These are phyloP conservation scores for Metalampra italica DNA, from an alignment of 2,888 invertebrate species.

Conservation along the genomic window DNA sequence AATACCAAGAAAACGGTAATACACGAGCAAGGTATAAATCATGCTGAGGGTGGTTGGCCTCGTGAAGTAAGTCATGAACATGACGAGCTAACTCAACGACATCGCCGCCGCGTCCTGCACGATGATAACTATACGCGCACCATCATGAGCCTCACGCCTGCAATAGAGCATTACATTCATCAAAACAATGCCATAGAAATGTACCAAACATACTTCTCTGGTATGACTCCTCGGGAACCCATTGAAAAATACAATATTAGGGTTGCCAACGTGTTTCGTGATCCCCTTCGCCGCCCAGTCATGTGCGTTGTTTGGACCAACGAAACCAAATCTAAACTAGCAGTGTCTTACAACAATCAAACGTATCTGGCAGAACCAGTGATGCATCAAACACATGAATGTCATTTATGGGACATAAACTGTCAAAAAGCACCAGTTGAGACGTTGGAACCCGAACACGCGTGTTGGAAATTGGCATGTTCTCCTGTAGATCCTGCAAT, in stretches of 20 bases:
- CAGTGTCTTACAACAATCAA: constrained; percentile 75
- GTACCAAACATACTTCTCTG: constrained; percentile 85
- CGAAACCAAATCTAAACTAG: constrained; percentile 80
- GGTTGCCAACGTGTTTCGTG: constrained; percentile 84
- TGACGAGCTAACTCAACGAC: constrained; percentile 84
- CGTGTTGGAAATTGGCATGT: constrained; percentile 64
- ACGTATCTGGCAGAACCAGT: constrained; percentile 21
- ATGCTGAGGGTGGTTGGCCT: constrained; percentile 92
- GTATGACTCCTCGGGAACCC: constrained; percentile 67
- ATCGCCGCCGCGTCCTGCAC: constrained; percentile 87
- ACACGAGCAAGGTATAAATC: constrained; percentile 81
- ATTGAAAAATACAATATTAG: constrained; percentile 78
- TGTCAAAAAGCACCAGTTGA: constrained; percentile 50
- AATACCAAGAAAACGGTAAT: constrained; percentile 81
- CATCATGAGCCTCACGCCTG: constrained; percentile 74
- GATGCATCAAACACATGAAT: constrained; percentile 14
- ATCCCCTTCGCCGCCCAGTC: constrained; percentile 69
- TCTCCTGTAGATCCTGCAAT: constrained; percentile 49
- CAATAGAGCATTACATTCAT: constrained; percentile 82
- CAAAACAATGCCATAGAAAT: constrained; percentile 91
- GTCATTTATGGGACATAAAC: constrained; percentile 84
- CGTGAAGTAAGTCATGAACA: constrained; percentile 82
- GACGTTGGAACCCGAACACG: constrained; percentile 38
- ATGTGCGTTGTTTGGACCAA: constrained; percentile 85
- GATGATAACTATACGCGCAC: constrained; percentile 86